These are phyloP conservation scores for Triplophysa tibetana DNA, from an alignment of 2,113 vertebrate species.

Conservation along the genomic window DNA sequence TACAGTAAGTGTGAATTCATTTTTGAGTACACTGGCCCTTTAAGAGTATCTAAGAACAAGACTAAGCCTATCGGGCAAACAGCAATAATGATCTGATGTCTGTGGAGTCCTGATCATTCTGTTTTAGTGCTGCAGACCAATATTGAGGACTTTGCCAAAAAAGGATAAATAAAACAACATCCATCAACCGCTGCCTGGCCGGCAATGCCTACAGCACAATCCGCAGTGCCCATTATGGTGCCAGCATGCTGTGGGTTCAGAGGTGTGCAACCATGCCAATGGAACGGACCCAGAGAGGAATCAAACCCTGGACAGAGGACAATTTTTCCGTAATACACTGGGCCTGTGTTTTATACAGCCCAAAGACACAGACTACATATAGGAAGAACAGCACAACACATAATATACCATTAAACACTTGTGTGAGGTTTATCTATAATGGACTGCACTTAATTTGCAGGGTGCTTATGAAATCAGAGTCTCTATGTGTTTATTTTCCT, in stretches of 20 bases:
- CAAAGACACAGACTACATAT: background rate
- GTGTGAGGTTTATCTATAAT: background rate
- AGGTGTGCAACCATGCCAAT: constrained; percentile 6
- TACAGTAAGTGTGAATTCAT: too few species aligned
- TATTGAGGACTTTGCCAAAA: background rate
- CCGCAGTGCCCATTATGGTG: constrained; percentile 14
- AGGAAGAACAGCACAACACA: background rate
- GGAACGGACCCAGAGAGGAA: background rate
- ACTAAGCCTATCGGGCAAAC: background rate
- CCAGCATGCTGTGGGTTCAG: constrained; percentile 12
- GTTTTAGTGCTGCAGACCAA: background rate
- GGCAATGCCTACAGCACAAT: constrained; percentile 4
- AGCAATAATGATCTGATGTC: background rate
- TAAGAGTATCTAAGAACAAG: background rate
- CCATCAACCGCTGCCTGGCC: constrained; percentile 29
- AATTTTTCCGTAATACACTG: background rate
- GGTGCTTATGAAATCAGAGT: background rate
- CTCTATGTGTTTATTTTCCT: background rate
- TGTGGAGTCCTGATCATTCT: background rate
- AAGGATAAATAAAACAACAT: constrained; percentile 37
- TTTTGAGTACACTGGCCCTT: background rate
- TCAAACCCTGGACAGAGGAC: background rate
- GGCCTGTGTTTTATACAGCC: background rate
- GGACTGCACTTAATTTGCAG: background rate
- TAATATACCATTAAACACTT: background rate